Evolutionary conservation across 2,113 vertebrate species (phyloP), one percentile per base, ranked within the genome.

Genomic region (Mobula hypostoma): DNA sequence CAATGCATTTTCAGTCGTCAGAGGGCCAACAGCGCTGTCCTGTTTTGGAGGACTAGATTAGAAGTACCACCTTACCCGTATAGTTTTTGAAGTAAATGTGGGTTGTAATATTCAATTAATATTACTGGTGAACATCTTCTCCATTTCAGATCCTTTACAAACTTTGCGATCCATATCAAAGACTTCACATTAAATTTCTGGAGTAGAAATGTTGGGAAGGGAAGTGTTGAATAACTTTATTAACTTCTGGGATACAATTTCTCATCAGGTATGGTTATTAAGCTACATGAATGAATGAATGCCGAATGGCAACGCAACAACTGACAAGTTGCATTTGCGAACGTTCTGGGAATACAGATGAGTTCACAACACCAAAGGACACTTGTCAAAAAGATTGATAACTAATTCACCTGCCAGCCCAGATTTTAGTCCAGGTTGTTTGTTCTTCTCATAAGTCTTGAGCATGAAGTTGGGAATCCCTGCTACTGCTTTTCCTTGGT

Each of bases 361-460:
- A 92, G 58, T 29, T 29, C 21, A 94, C 66, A 74, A 48, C 70
- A 21, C 11, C 27, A 15, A 58, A 1, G 8, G 68, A 63, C 11
- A 2, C 61, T 79, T 70, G 78, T 72, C 76, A 72, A 72, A 63
- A 40, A 80, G 19, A n/a, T 24, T 36, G 24, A 61, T 70, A 7
- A 2, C 48, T 78, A 58, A 29, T 63, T 95, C 94, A 99, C 99
- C 98, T 96, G 99, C 98, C 29, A 99, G 97, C 85, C 98, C 99
- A 27, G 98, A 97, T 1, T 98, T 99, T 94, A 99, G 96, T 7
- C 99, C 99, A 5, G 99, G 99, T 95, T 99, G 99, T 90, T 97
- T 98, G 95, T 99, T 99, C 94, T 97, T 99, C 96, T 99, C 98
- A 27, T 99, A 99, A 94, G 97, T 98, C 96, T 98, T 99, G 94